Evolutionary conservation across 37 sponge, comb jelly and placozoan genomes (phyloP).

Genomic region (Hormiphora californensis): DNA sequence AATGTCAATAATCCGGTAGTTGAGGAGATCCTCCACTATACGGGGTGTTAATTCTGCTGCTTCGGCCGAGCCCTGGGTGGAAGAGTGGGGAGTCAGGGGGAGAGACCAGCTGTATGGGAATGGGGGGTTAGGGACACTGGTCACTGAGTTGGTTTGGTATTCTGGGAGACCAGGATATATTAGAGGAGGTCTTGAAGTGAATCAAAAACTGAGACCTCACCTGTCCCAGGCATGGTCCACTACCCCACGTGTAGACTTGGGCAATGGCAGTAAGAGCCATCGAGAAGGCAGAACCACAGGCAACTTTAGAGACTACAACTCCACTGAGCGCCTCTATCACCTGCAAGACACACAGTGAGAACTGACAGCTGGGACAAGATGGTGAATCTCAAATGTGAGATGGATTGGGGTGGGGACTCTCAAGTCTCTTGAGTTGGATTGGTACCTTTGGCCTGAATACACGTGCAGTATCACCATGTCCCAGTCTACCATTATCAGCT

Average conservation of each 20-base stretch:
- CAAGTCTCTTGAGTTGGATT: not conserved
- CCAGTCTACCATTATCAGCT: constrained; percentile 73
- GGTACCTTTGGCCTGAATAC: constrained; percentile 63
- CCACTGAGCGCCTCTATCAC: constrained; percentile 64
- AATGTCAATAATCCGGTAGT: constrained; percentile 71
- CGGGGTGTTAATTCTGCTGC: constrained; percentile 62
- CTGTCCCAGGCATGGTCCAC: constrained; percentile 57
- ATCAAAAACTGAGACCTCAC: not conserved
- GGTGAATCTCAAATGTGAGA: no score
- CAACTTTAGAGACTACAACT: constrained; percentile 62
- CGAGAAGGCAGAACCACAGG: constrained; percentile 64
- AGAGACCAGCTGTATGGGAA: no score
- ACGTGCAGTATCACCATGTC: constrained; percentile 73
- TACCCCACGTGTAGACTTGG: constrained; percentile 59
- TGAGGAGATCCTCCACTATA: constrained; percentile 61
- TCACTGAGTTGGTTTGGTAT: no score
- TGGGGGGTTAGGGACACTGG: no score
- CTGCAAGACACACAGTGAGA: constrained; percentile 54
- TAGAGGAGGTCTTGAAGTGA: no score
- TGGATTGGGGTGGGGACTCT: no score
- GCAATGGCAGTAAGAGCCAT: constrained; percentile 62
- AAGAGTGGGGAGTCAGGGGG: constrained; percentile 10
- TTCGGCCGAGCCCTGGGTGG: constrained; percentile 32
- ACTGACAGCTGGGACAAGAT: no score
- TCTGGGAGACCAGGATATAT: no score